Evolutionary conservation across 1,140 invertebrate genomes (phyloP), one percentile per base, ranked within the genome.

Genomic region (Littorina saxatilis): DNA sequence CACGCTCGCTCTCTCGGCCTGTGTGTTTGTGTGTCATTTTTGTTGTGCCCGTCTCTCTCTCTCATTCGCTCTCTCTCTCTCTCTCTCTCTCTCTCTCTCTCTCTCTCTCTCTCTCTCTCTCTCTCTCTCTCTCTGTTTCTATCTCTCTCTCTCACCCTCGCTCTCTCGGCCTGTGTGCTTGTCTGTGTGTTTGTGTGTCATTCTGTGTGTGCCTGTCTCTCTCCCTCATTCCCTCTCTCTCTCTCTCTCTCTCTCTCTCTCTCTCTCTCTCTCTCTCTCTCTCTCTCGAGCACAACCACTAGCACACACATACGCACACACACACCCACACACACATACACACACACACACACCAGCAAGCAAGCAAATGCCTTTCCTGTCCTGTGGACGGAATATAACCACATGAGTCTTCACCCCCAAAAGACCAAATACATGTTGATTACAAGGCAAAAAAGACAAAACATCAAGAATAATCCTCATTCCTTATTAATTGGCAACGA

Each of bases 61-160:
- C 55, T 7, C 9, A 13, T 23, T 58, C 55, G 9, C 9, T 58
- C 55, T 58, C 55, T 23, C 17, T 58, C 7, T 66, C 61, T 66
- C 61, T 66, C n/a, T 66, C n/a, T 66, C 61, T 66, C 61, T 66
- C n/a, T 66, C n/a, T 32, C 61, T 32, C n/a, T 66, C 3, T 66
- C 61, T 66, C 61, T 66, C 61, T 29, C n/a, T 66, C 61, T 66
- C 4, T 66, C n/a, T 32, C 61, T 66, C 61, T 32, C n/a, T 66
- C n/a, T 66, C 61, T 66, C 61, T 66, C n/a, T 32, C 27, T 66
- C 61, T 66, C 27, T 66, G 3, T 29, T 7, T 32, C n/a, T 32
- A 5, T 66, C 7, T 66, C n/a, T 66, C 61, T 66, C 4, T 17
- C 29, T 17, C 29, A 9, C 4, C 32, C n/a, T 66, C n/a, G 29